These are phyloP conservation scores for Hesperophylax magnus DNA, from an alignment of 1,140 invertebrate species.

Conservation along the genomic window DNA sequence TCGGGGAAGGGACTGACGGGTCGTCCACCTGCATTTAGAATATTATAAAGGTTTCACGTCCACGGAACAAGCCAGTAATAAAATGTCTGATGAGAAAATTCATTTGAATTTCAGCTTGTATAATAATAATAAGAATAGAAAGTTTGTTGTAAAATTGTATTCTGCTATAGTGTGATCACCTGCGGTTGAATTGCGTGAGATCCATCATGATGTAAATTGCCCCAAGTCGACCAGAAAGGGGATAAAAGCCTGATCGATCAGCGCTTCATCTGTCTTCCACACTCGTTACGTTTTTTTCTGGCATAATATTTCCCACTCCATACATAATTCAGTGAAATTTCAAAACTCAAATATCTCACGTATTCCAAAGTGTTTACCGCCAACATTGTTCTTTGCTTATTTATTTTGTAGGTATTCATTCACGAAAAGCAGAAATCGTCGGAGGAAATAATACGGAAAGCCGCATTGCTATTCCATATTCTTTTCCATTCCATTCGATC, in stretches of 20 bases:
- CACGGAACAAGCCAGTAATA: no score
- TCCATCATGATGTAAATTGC: not conserved
- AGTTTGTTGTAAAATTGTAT: no score
- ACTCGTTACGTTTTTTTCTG: constrained; percentile 11
- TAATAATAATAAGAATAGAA: no score
- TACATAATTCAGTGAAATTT: constrained; percentile 35
- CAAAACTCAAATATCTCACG: constrained; percentile 25
- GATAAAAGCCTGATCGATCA: constrained; percentile 15
- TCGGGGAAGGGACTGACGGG: no score
- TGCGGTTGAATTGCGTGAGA: not conserved
- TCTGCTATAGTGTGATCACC: not conserved
- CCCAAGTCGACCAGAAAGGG: constrained; percentile 2
- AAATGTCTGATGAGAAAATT: no score
- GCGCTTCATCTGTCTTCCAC: constrained; percentile 9
- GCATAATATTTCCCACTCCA: constrained; percentile 16
- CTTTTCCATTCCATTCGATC: constrained; percentile 27
- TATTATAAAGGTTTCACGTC: no score
- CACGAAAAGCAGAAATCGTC: not conserved
- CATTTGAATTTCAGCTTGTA: no score
- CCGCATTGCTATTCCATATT: constrained; percentile 39
- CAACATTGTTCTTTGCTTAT: constrained; percentile 23
- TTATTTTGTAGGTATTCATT: constrained; percentile 18
- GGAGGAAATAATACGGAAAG: constrained; percentile 27
- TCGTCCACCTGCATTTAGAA: no score
- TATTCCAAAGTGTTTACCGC: constrained; percentile 18